These are phyloP conservation scores for Camponotus floridanus DNA, from an alignment of 1,140 invertebrate species.

Conservation along the genomic window DNA sequence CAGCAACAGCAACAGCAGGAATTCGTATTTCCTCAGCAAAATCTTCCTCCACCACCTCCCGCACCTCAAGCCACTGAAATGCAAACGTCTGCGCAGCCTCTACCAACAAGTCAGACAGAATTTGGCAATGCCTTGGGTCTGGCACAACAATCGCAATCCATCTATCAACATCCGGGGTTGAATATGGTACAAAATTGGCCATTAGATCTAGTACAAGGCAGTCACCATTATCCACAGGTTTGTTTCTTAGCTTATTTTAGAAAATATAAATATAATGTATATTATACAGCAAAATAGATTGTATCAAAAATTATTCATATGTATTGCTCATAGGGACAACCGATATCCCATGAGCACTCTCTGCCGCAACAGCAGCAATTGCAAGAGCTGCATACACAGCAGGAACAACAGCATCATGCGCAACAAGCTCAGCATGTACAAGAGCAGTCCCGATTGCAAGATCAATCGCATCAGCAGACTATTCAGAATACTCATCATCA, in stretches of 20 bases:
- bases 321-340: conserved; percentile 67
- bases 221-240: conserved; percentile 82
- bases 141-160: conserved; percentile 76
- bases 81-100: conserved; percentile 62
- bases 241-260: conserved; percentile 1
- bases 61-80: conserved; percentile 69
- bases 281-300: not conserved
- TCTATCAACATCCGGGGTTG: conserved; percentile 80
- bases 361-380: conserved; percentile 73
- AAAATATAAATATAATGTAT: not conserved
- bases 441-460: conserved; percentile 70
- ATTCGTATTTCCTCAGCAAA: conserved; percentile 72
- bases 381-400: conserved; percentile 78
- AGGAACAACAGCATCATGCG: conserved; percentile 69
- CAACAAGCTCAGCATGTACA: conserved; percentile 59
- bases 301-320: not conserved
- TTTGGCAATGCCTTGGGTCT: conserved; percentile 75
- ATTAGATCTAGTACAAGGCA: conserved; percentile 82
- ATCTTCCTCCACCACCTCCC: conserved; percentile 65
- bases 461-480: conserved; percentile 64
- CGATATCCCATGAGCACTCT: conserved; percentile 72
- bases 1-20: conserved; percentile 55
- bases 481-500: conserved; percentile 64
- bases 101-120: conserved; percentile 66
- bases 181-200: conserved; percentile 84